Evolutionary conservation across 2,888 invertebrate species (phyloP), one percentile per base, ranked within the genome.

Genomic region (Eupithecia inturbata): DNA sequence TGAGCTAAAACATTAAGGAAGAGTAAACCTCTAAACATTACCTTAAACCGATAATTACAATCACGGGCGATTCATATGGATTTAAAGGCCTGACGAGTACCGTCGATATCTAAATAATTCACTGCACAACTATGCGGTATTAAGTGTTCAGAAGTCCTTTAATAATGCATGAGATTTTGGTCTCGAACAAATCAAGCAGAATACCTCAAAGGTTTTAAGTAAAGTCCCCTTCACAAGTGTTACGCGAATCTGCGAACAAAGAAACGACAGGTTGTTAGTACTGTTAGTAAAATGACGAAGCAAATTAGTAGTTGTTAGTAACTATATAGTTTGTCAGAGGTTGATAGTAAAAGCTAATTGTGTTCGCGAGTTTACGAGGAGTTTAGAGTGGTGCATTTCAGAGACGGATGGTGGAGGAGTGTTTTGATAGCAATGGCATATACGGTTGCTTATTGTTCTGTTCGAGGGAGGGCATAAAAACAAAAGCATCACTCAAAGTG

Each of bases 201-300:
- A 79, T 79, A 75, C 63, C 73, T 72, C 72, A 71, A 78, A 73
- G 74, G 78, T 82, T 82, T 82, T 45, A 71, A 57, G 63, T 67
- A 70, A 69, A 68, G 67, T 75, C 60, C 36, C 39, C 36, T 49
- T 26, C 19, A 36, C 79, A 87, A 88, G 85, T 83, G 86, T 87
- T 87, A 88, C 83, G 76, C 64, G 67, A 82, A 92, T 90, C 94
- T 94, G 94, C 82, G 92, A 84, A 94, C 93, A 94, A 94, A 93
- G 90, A 91, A 89, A 92, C 79, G 80, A 79, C 78, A 85, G 72
- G 70, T 84, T 88, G 92, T 94, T 93, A 94, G 92, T 91, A 81
- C 79, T 88, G 89, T 92, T 92, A 93, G 91, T 87, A 74, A 84
- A 78, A 75, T 81, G 81, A 82, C 76, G 78, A 79, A 77, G 75